Base-by-base conservation (phyloP, 2,113 vertebrate species). In the Crotophaga sulcirostris region DNA sequence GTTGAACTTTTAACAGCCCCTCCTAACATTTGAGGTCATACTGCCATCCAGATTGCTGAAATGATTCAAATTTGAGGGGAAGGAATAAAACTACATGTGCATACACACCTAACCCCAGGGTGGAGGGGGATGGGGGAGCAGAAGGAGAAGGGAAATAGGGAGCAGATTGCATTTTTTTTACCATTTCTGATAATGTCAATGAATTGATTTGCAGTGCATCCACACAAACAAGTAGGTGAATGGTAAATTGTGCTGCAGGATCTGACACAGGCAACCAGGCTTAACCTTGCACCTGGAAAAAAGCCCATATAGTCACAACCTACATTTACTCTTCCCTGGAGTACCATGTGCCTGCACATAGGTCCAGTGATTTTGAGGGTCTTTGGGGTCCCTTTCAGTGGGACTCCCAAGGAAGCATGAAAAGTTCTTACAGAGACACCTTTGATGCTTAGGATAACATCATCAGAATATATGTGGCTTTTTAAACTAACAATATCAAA, bases 11-110 rank as follows among this genome's bases (percentile, higher is more conserved):
- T 49, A 63, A 14, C 18, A 64, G 14, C 26, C 49, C 29, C 40
- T 91, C 62, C 62, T 42, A 64, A 69, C 13, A 83, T 45, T 42
- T 15, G 25, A 93, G 42, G 11, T 82, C 59, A 59, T 34, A 29
- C 31, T 74, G 51, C 66, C 59, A 75, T 54, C 13, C 28, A 19
- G 36, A 49, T 20, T 86, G 31, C 19, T 77, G 67, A 88, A 82
- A 62, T 10, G 4, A 68, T 58, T 40, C 16, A 34, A 1, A 33
- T 54, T 9, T 33, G 40, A 73, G n/a, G 38, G 44, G 13, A 51
- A 84, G 21, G 16, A 49, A 76, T 52, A 86, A 77, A 21, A 2
- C 4, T 23, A 62, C 45, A 40, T 0, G 0, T 36, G 14, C 21
- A 49, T 12, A 40, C 16, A 62, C n/a, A 74, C 28, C 31, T 77